Conservation (phyloP, 92 coral and sea anemone genomes). For the Plumapathes pennacea region DNA sequence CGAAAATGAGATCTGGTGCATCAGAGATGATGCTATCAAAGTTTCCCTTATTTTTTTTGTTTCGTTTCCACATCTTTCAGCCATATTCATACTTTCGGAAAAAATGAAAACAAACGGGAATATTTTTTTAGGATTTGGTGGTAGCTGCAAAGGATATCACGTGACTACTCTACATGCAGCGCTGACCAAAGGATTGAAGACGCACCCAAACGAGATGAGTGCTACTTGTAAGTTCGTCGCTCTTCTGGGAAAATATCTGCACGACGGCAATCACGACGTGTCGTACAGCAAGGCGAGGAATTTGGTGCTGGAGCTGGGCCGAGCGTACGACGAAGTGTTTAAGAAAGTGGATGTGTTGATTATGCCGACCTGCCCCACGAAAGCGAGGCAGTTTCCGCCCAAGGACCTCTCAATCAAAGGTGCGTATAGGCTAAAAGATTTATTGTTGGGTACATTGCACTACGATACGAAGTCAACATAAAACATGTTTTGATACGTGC, state of each 20-base stretch:
- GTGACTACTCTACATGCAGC: slow-evolving; percentile 66
- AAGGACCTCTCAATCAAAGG: slow-evolving; percentile 40
- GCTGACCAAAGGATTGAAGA: slow-evolving; percentile 58
- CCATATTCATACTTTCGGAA: no score
- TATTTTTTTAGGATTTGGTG: slow-evolving; percentile 60
- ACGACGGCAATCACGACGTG: slow-evolving; percentile 41
- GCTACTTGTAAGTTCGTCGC: not conserved
- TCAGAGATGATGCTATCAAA: no score
- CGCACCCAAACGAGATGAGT: slow-evolving; percentile 35
- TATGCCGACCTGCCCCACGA: slow-evolving; percentile 64
- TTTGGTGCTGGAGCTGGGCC: slow-evolving; percentile 43
- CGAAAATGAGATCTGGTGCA: no score
- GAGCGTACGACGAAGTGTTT: slow-evolving; percentile 64
- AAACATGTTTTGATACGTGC: no score
- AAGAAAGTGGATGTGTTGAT: slow-evolving; percentile 54
- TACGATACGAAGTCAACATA: no score
- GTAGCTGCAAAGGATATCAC: slow-evolving; percentile 62
- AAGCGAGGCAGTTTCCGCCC: slow-evolving; percentile 47
- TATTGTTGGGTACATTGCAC: no score
- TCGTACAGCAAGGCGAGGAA: slow-evolving; percentile 72
- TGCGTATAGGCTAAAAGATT: no score
- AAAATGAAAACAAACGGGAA: no score
- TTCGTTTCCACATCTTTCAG: no score
- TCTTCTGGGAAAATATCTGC: slow-evolving; percentile 40
- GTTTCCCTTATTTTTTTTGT: no score